Percentiles rank a stretch among this genome's conserved stretches.
Evolutionary conservation across 2,888 invertebrate genomes (phyloP).

Genomic region (Myathropa florea): DNA sequence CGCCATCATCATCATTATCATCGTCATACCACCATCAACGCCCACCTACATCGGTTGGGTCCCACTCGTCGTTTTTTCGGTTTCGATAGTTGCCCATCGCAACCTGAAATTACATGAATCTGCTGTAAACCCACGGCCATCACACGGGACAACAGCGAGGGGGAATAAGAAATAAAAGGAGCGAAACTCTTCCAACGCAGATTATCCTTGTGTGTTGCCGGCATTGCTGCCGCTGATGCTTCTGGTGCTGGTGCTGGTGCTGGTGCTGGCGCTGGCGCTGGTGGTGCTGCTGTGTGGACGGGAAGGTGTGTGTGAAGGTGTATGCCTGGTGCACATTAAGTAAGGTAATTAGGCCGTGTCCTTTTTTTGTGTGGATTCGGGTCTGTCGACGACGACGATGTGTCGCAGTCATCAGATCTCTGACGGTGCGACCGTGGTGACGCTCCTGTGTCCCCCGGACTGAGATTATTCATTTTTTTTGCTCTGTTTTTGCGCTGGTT

Average conservation of each 20-base stretch:
- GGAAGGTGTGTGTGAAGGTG: neutral
- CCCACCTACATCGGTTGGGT: neutral
- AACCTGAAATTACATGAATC: constrained; percentile 43
- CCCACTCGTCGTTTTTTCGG: constrained; percentile 15
- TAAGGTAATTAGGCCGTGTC: constrained; percentile 63
- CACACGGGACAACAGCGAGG: constrained; percentile 13
- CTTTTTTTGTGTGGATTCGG: constrained; percentile 20
- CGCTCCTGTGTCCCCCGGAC: constrained; percentile 17
- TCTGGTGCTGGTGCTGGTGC: neutral
- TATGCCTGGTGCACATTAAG: constrained; percentile 43
- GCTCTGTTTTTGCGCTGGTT: constrained; percentile 10
- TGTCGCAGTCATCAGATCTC: constrained; percentile 43
- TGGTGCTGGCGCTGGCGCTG: neutral
- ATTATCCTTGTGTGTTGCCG: constrained; percentile 48
- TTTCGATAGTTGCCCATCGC: constrained; percentile 58
- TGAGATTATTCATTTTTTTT: constrained; percentile 45
- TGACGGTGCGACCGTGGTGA: constrained; percentile 4
- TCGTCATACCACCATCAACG: neutral
- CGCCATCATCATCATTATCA: neutral
- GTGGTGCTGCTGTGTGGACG: neutral
- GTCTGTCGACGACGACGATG: constrained; percentile 27
- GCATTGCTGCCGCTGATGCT: neutral
- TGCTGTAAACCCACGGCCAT: constrained; percentile 28
- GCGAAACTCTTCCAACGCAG: constrained; percentile 20
- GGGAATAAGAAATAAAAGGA: neutral